A percentile compares a stretch with the other conserved stretches of the same genome.
Evolutionary conservation across 2,888 invertebrate species (phyloP).

Genomic region (Stegophylla sp.): DNA sequence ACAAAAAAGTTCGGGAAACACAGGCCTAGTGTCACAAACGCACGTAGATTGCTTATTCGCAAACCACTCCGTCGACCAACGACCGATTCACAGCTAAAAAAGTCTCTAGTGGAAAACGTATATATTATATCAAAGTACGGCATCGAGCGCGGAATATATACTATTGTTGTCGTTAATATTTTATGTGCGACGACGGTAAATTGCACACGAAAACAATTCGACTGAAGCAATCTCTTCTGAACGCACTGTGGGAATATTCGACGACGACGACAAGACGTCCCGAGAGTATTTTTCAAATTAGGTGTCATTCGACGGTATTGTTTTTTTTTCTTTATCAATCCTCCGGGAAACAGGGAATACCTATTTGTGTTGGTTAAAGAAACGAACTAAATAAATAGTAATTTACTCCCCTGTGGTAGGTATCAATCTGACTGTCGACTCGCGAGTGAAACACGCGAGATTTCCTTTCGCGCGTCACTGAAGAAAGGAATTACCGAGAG

Average conservation of each 20-base stretch:
- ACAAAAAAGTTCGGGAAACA: too few relatives aligned
- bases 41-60: too few relatives aligned
- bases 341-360: background rate
- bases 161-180: background rate
- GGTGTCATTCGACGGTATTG: slow-evolving; percentile 9
- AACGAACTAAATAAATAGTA: slow-evolving; percentile 22
- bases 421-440: slow-evolving; percentile 14
- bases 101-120: background rate
- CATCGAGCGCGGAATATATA: background rate
- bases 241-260: background rate
- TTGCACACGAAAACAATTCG: background rate
- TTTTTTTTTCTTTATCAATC: background rate
- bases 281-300: slow-evolving; percentile 25
- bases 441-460: background rate
- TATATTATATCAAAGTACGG: background rate
- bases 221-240: background rate
- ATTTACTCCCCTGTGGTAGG: slow-evolving; percentile 8
- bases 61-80: background rate
- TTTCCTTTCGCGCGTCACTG: background rate
- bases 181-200: background rate
- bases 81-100: background rate
- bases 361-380: background rate
- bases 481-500: too few relatives aligned
- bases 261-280: background rate
- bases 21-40: too few relatives aligned